Conservation (phyloP, 2,797 vertebrate genomes). For the Simalia tracyae region DNA sequence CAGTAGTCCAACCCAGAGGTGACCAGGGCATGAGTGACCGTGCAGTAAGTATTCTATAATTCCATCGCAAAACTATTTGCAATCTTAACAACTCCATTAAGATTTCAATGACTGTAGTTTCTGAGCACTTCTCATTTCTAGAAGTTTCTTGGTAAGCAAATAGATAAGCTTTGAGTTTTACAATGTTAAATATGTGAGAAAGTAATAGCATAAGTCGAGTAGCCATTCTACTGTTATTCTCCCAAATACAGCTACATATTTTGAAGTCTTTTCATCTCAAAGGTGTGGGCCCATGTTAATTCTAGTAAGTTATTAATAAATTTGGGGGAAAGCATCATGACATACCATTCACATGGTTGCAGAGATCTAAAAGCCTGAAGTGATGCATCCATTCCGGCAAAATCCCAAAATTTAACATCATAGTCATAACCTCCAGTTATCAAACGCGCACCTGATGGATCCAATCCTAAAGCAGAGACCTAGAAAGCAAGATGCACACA, state of each 20-base stretch:
- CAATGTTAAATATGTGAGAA: neutral
- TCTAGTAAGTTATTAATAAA: neutral
- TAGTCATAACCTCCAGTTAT: conserved; percentile 95
- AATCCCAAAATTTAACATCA: conserved; percentile 96
- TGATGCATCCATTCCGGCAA: conserved; percentile 95
- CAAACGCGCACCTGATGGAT: conserved; percentile 93
- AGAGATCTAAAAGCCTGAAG: conserved; percentile 92
- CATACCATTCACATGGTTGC: conserved; percentile 95
- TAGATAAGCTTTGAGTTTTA: neutral
- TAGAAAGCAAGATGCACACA: conserved; percentile 43
- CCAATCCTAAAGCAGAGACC: conserved; percentile 87
- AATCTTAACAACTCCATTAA: neutral
- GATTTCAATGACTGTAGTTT: neutral
- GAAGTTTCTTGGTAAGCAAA: neutral
- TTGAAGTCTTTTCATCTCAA: neutral
- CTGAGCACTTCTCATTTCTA: neutral
- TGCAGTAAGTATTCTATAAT: neutral
- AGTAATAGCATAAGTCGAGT: neutral
- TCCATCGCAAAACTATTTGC: neutral
- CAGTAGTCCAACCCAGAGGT: too few species aligned
- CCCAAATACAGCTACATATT: neutral
- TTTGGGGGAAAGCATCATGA: neutral
- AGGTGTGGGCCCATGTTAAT: neutral
- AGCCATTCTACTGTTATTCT: neutral
- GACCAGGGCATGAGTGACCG: too few species aligned